Base-by-base conservation (phyloP, 2,888 invertebrate genomes). In the Leucophora obtusa region DNA sequence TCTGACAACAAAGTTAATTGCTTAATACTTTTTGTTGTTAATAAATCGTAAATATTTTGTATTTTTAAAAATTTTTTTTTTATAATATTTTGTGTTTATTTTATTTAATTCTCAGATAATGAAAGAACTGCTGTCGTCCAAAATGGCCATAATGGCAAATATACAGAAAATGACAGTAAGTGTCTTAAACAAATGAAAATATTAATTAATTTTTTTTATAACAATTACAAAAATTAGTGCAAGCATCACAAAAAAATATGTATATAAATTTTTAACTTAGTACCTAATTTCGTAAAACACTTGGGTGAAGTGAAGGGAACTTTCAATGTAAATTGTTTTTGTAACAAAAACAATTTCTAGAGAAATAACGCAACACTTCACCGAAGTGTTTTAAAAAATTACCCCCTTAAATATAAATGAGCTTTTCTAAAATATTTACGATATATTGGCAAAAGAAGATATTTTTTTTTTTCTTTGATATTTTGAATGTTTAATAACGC, bases 81-180 rank as follows among this genome's bases (percentile, higher is more conserved):
- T n/a, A 15, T 73, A 58, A 59, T 54, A 33, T 54, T 60, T 54
- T 60, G 10, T 53, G 21, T 59, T 60, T 70, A 54, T 75, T 75
- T 70, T 70, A 71, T 79, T 78, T 66, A 76, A 85, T 87, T 87
- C 88, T 87, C 87, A 89, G 89, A 89, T 89, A 85, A 89, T 84
- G 89, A 88, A 87, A 87, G 87, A 87, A 86, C 85, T 86, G 87
- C 86, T 87, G 87, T 87, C 85, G 88, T 83, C 84, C 85, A 84
- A 85, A 89, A 89, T 89, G 89, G 89, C 87, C 86, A 82, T 84
- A 89, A 89, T 88, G 89, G 89, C 87, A 89, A 87, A 86, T 85
- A 83, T 80, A 83, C 85, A 85, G 88, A 88, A 82, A 87, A 80
- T 86, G 89, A 89, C 86, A 85, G 89, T 89, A 89, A 89, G 90